These are phyloP conservation scores for Nephrotoma guestfalica DNA, from an alignment of 2,888 invertebrate genomes.

Conservation along the genomic window DNA sequence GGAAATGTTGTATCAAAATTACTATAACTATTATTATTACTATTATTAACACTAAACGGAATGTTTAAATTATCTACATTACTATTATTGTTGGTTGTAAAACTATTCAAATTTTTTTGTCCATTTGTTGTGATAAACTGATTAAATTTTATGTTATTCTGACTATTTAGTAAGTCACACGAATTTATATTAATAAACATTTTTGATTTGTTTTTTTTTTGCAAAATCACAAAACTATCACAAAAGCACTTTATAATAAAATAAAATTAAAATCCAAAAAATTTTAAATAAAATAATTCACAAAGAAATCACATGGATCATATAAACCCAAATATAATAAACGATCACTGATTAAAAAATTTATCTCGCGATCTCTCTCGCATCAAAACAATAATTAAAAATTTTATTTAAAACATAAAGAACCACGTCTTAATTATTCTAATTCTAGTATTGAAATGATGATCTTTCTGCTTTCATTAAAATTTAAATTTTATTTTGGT, in stretches of 20 bases:
- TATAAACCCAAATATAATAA: not conserved
- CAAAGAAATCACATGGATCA: not conserved
- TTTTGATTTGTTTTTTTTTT: not conserved
- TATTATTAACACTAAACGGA: conserved; percentile 9
- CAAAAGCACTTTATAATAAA: not conserved
- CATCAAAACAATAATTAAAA: not conserved
- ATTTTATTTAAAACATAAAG: not conserved
- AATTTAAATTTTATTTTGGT: not conserved
- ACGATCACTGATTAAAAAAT: not conserved
- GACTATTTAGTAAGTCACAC: conserved; percentile 7
- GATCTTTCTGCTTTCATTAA: not conserved
- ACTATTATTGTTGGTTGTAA: not conserved
- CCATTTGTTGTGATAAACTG: conserved; percentile 6
- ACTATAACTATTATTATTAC: conserved; percentile 2
- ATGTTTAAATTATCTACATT: conserved; percentile 11
- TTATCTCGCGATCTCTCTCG: not conserved
- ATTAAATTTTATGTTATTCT: conserved; percentile 3
- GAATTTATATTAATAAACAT: conserved; percentile 12
- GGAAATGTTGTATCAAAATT: conserved; percentile 6
- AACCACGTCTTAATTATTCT: conserved; percentile 1
- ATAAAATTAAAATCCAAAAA: not conserved
- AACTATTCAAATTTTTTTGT: not conserved
- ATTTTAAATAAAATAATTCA: not conserved
- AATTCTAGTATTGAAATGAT: conserved; percentile 1
- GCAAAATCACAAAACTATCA: not conserved